phyloP scores from a whole-genome alignment of 2,113 vertebrate genomes.

The Narcine bancroftii region DNA sequence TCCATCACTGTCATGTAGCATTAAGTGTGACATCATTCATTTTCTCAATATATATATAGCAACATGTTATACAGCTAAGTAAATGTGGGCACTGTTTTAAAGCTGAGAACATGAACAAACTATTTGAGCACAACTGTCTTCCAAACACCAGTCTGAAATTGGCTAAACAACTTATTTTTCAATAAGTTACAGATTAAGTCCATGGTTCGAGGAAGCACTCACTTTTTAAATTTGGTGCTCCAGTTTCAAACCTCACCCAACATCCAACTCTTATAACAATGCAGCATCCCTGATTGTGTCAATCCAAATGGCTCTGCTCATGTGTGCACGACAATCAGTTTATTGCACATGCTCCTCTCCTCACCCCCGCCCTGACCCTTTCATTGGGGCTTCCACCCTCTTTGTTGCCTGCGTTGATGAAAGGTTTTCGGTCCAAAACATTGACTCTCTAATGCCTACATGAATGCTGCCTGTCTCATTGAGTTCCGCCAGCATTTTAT shows the following conservation, averaged over 20 bases:
- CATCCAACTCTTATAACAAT: neutral
- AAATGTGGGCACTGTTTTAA: neutral
- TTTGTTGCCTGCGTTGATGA: too few relatives aligned
- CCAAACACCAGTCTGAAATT: neutral
- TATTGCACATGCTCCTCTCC: neutral
- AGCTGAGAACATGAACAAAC: neutral
- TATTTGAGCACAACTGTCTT: neutral
- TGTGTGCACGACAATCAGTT: neutral
- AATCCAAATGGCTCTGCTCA: neutral
- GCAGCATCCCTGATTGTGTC: neutral
- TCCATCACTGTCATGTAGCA: too few relatives aligned
- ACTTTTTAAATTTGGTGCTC: neutral
- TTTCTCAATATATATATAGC: neutral
- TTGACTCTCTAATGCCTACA: too few relatives aligned
- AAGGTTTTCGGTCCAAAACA: too few relatives aligned
- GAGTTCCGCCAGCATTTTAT: too few relatives aligned
- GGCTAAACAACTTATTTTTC: neutral
- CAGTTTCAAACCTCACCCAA: neutral
- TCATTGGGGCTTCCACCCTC: too few relatives aligned
- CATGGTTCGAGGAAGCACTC: neutral
- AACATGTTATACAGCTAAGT: neutral
- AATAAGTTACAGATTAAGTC: neutral
- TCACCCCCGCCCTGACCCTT: too few relatives aligned
- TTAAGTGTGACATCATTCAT: neutral
- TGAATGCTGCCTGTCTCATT: too few relatives aligned